Evolutionary conservation across 1,140 invertebrate genomes (phyloP), one percentile per base, ranked within the genome.

Genomic region (Phenacoccus solenopsis): DNA sequence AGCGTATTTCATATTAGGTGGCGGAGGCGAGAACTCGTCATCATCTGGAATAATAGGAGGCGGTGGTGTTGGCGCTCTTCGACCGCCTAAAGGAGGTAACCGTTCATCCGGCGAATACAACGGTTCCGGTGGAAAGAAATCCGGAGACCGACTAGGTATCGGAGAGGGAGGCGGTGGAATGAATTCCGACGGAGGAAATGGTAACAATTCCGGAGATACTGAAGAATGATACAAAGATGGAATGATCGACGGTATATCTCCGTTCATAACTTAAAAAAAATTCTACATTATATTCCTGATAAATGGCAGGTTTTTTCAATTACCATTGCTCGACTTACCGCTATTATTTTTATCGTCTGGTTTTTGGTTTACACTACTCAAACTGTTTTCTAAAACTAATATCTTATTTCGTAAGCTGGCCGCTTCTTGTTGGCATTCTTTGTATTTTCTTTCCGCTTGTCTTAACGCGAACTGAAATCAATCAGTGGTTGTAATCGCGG

Each of bases 341-440:
- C 59, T 64, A 24, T 9, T 25, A 25, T 64, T 64, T 64, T 64
- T 64, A 25, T 64, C 59, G 25, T 64, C 25, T 16, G 5, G 10
- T 64, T 64, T 64, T 24, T 64, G 59, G 25, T 20, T 64, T 27
- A 64, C 20, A 71, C 72, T 71, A 25, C 67, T 56, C 16, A 71
- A n/a, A 69, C 69, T 74, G 73, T 83, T 80, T 75, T 85, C 84
- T 21, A 81, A 75, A 12, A 84, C 74, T 3, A 88, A 88, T 25
- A 91, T 79, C 73, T 88, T 84, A 75, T 89, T 85, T 56, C 89
- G 81, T 72, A 91, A 79, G 71, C 87, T 84, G 21, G 87, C 83
- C 1, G 89, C 85, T 78, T 91, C 89, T 57, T 86, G 84, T 74
- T 86, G 84, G 2, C 86, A 82, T 76, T 91, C 90, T 77, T 91